Evolutionary conservation across 2,888 invertebrate genomes (phyloP).

Genomic region (Poecilobothrus nobilitatus): DNA sequence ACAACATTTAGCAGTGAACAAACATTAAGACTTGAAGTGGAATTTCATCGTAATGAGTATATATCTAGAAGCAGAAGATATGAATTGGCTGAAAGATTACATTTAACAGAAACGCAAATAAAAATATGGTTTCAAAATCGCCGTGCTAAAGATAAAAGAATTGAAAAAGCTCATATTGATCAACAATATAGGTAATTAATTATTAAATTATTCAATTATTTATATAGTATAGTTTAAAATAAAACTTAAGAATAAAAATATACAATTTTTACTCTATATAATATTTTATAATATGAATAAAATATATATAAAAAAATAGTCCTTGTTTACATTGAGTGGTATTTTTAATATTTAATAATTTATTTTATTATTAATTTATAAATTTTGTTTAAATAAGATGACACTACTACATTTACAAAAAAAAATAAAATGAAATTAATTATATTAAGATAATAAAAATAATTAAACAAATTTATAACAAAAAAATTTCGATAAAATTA

Average conservation of each 20-base stretch:
- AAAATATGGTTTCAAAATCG: conserved; percentile 93
- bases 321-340: too few species aligned
- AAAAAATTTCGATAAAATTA: too few species aligned
- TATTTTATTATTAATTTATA: too few species aligned
- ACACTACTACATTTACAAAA: too few species aligned
- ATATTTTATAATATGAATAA: too few species aligned
- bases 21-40: conserved; percentile 79
- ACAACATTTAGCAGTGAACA: conserved; percentile 94
- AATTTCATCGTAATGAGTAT: conserved; percentile 87
- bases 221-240: conserved; percentile 2
- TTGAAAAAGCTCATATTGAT: conserved; percentile 91
- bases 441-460: too few species aligned
- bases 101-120: conserved; percentile 69
- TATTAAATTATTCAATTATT: neutral
- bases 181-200: conserved; percentile 76
- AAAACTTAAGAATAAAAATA: conserved; percentile 8
- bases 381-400: too few species aligned
- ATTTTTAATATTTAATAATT: too few species aligned
- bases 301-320: too few species aligned
- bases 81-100: conserved; percentile 63
- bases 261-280: neutral
- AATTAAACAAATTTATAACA: too few species aligned
- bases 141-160: conserved; percentile 90
- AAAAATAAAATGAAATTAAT: too few species aligned
- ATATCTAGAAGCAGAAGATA: conserved; percentile 78